Percentiles rank a stretch among this genome's conserved stretches.
These are phyloP conservation scores for Cyclargus thomasi DNA, from an alignment of 1,140 invertebrate genomes.

Conservation along the genomic window DNA sequence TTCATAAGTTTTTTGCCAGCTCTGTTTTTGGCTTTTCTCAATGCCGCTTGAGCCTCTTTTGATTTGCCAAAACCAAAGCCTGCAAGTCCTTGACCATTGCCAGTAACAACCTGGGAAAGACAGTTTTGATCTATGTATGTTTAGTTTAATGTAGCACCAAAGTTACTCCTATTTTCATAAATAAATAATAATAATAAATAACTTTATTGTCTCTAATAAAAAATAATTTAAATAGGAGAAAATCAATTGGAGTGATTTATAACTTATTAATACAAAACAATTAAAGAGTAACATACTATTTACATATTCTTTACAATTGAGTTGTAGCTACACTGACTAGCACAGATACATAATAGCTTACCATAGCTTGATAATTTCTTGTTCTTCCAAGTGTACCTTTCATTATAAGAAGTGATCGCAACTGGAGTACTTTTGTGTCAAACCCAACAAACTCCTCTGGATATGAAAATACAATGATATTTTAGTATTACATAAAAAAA, in stretches of 20 bases:
- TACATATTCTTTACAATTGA: too few species aligned
- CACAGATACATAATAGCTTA: constrained; percentile 26
- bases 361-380: constrained; percentile 77
- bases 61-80: constrained; percentile 88
- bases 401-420: constrained; percentile 89
- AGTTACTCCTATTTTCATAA: too few species aligned
- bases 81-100: constrained; percentile 91
- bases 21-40: constrained; percentile 88
- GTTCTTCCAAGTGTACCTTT: constrained; percentile 88
- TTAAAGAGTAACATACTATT: too few species aligned
- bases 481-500: constrained; percentile 16
- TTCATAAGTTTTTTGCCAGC: constrained; percentile 91
- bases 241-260: too few species aligned
- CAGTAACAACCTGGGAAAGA: constrained; percentile 81
- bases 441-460: constrained; percentile 91
- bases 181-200: too few species aligned
- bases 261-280: too few species aligned
- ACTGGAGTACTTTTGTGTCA: constrained; percentile 89
- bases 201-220: too few species aligned
- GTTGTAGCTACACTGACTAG: too few species aligned
- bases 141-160: too few species aligned
- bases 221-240: too few species aligned
- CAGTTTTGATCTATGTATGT: too few species aligned
- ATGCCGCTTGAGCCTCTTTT: constrained; percentile 77
- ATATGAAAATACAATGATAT: constrained; percentile 42